Base-by-base conservation (phyloP, 2,797 vertebrate genomes). In the Carapus acus region DNA sequence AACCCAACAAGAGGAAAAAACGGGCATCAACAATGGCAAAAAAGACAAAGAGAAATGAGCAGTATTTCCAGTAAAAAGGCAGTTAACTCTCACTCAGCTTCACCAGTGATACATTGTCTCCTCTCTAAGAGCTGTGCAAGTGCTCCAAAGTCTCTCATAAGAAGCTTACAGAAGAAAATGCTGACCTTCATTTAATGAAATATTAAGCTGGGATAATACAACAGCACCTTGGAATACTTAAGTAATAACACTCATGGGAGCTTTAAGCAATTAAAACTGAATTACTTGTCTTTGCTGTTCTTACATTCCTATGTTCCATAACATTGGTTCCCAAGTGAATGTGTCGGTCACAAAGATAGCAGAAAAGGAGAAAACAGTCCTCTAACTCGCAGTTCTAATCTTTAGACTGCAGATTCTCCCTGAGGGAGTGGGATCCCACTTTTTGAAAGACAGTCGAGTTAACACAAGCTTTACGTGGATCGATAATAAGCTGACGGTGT, bases 181-280 rank as follows among this genome's bases (percentile, higher is more conserved):
- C 82, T 87, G 85, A 87, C 84, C 85, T 84, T 82, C 77, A 78
- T 74, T 68, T 73, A 83, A 87, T 82, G 74, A 83, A 86, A 85
- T 85, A 87, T 83, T 86, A 86, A 57, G 63, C 59, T 62, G 39
- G 60, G 58, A 67, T n/a, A 72, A 81, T 83, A 84, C 81, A 85
- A 83, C 80, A 84, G 76, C 75, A 70, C 80, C 78, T 77, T 62
- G 54, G 53, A 83, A 72, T 67, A 58, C 82, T 85, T 80, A 83
- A 79, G 81, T 77, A 79, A 80, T 44, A 54, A 57, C 63, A 75
- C 83, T 83, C 82, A 36, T 49, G 85, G 85, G 85, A 85, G 49
- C 59, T 63, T 58, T 1, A 51, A 68, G 79, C 80, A 87, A 88
- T 88, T 88, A 86, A 85, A 83, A 53, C 67, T 64, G 73, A 85